Percentiles rank a stretch among this genome's conserved stretches.
These are phyloP conservation scores for Drosophila monieri DNA, from an alignment of 2,888 invertebrate genomes.

Conservation along the genomic window DNA sequence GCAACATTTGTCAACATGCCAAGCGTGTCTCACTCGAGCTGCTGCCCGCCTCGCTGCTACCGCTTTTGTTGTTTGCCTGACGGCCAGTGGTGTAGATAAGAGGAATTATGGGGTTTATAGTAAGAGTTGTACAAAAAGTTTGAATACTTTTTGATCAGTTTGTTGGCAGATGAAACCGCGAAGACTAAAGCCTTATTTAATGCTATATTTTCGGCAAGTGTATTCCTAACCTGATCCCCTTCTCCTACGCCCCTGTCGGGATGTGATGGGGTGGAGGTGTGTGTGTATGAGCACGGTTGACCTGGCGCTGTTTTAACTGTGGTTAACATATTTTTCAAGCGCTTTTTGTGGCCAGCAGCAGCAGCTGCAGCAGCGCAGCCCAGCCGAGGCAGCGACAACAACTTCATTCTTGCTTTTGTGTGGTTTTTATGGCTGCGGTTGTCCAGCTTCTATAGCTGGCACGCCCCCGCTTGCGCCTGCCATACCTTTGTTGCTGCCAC, in stretches of 20 bases:
- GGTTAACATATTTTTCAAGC: conserved; percentile 79
- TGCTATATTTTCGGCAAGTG: not conserved
- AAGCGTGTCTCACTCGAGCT: conserved; percentile 65
- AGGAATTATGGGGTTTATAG: not conserved
- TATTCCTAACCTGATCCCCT: conserved; percentile 27
- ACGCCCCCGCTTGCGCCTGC: conserved; percentile 4
- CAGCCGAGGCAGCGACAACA: conserved; percentile 62
- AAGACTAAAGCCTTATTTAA: not conserved
- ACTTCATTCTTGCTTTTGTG: conserved; percentile 80
- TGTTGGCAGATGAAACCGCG: not conserved
- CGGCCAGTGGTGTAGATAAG: conserved; percentile 1
- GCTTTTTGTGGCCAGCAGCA: conserved; percentile 73
- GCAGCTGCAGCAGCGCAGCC: conserved; percentile 54
- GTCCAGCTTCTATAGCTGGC: conserved; percentile 58
- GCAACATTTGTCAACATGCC: conserved; percentile 79
- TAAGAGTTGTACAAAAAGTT: not conserved
- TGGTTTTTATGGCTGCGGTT: conserved; percentile 78
- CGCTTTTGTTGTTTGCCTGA: conserved; percentile 29
- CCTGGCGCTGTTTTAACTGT: conserved; percentile 78
- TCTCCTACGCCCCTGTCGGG: conserved; percentile 22
- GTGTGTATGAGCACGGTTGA: conserved; percentile 67
- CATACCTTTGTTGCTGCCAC: conserved; percentile 46
- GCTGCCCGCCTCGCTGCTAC: conserved; percentile 20
- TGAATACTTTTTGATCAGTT: conserved; percentile 1
- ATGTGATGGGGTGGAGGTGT: conserved; percentile 33